These are phyloP conservation scores for Zosterops pallidus DNA, from an alignment of 2,113 vertebrate species.

Conservation along the genomic window DNA sequence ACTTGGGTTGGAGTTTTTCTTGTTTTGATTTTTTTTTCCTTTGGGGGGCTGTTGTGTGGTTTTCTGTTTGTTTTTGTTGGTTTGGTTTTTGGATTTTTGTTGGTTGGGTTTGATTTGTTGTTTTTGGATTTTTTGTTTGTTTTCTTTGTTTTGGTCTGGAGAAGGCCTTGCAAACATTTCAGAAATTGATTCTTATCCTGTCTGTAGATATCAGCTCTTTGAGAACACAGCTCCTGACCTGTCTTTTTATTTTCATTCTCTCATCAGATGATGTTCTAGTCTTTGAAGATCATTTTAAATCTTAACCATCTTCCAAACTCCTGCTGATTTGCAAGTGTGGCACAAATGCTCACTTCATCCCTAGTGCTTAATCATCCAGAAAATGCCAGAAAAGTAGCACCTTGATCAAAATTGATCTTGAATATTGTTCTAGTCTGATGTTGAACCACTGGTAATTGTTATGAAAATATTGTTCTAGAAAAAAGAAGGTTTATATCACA, in stretches of 20 bases:
- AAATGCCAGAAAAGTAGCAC: background rate
- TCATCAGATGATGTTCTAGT: background rate
- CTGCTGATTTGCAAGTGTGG: background rate
- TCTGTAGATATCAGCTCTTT: background rate
- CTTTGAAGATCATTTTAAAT: background rate
- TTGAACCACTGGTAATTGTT: background rate
- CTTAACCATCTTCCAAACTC: background rate
- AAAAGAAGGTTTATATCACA: background rate
- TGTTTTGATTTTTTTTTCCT: background rate
- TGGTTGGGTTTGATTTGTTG: background rate
- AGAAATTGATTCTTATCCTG: background rate
- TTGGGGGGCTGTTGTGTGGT: no score
- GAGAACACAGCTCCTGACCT: background rate
- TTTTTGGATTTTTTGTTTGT: no score
- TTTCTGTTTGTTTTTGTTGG: no score
- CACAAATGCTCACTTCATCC: accelerated
- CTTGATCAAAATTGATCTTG: background rate
- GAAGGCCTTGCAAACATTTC: background rate
- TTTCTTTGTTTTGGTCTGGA: background rate
- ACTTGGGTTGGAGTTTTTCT: no score
- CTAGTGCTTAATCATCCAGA: background rate
- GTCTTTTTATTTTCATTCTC: background rate
- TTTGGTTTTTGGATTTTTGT: background rate
- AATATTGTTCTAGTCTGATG: background rate
- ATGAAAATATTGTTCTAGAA: background rate